Conservation (phyloP, 1,140 invertebrate genomes). For the Eumeta japonica region DNA sequence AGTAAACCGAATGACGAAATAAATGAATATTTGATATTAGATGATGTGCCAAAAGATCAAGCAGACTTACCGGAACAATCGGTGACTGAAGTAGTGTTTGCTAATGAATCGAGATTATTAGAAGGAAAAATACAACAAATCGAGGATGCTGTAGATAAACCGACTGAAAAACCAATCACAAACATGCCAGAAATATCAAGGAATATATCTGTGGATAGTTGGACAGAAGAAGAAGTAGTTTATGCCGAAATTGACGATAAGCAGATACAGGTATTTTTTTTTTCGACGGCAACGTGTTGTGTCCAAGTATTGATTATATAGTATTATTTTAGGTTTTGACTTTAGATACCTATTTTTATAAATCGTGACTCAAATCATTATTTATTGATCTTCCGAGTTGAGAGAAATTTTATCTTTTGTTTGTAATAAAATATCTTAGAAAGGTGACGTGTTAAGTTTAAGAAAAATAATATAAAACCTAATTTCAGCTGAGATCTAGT, state of each 20-base stretch:
- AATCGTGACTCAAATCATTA: too few species aligned
- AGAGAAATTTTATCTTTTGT: too few species aligned
- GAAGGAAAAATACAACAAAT: not conserved
- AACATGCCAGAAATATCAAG: conserved; percentile 14
- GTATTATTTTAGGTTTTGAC: too few species aligned
- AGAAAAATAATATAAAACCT: too few species aligned
- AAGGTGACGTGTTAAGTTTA: too few species aligned
- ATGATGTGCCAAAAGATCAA: conserved; percentile 31
- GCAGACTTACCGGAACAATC: conserved; percentile 31
- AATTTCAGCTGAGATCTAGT: conserved; percentile 21
- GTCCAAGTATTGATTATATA: too few species aligned
- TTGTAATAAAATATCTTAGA: too few species aligned
- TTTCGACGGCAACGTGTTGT: too few species aligned
- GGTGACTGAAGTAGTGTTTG: conserved; percentile 14
- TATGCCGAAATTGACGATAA: conserved; percentile 66
- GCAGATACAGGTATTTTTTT: conserved; percentile 57
- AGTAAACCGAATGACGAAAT: conserved; percentile 24
- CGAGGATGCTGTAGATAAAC: not conserved
- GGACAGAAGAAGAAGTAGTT: conserved; percentile 65
- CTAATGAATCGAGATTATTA: not conserved
- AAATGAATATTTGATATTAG: conserved; percentile 38
- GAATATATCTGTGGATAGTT: conserved; percentile 68
- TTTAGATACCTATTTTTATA: too few species aligned
- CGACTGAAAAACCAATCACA: not conserved
- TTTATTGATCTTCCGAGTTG: too few species aligned